Evolutionary conservation across 1,140 invertebrate species (phyloP).

Genomic region (Orchesella cincta): DNA sequence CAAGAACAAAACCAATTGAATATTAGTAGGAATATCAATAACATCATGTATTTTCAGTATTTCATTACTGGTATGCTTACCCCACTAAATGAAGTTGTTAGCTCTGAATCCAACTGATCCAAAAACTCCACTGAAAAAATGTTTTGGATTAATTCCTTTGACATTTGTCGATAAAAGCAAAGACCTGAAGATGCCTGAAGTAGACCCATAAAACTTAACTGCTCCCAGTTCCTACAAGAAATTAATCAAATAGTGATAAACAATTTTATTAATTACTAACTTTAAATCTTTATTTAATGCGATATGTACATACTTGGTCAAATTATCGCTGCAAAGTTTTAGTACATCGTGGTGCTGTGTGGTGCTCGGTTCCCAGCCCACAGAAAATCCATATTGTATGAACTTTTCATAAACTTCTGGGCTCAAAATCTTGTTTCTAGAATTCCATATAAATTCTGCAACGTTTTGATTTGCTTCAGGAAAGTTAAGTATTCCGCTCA

Average conservation of each 20-base stretch:
- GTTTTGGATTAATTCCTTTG: slow-evolving; percentile 58
- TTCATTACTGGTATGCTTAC: slow-evolving; percentile 51
- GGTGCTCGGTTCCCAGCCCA: slow-evolving; percentile 59
- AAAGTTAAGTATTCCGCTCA: slow-evolving; percentile 10
- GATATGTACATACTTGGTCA: slow-evolving; percentile 45
- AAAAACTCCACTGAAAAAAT: slow-evolving; percentile 63
- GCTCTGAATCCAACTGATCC: slow-evolving; percentile 61
- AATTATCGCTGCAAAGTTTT: slow-evolving; percentile 32
- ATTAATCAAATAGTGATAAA: background rate
- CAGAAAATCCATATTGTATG: slow-evolving; percentile 57
- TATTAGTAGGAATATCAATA: background rate
- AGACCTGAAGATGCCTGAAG: slow-evolving; percentile 59
- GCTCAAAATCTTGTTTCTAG: slow-evolving; percentile 53
- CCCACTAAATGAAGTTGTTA: slow-evolving; percentile 60
- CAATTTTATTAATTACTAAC: too few relatives aligned
- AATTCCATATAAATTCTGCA: slow-evolving; percentile 27
- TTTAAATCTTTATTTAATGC: too few relatives aligned
- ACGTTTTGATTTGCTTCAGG: background rate
- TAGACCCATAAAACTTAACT: slow-evolving; percentile 57
- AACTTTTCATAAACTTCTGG: slow-evolving; percentile 58
- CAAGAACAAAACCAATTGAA: slow-evolving; percentile 39
- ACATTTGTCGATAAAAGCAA: slow-evolving; percentile 58
- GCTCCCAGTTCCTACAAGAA: slow-evolving; percentile 58
- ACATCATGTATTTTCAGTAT: background rate
- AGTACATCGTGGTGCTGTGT: slow-evolving; percentile 33